Evolutionary conservation across 2,113 vertebrate species (phyloP).

Genomic region (Solenodon paradoxus): DNA sequence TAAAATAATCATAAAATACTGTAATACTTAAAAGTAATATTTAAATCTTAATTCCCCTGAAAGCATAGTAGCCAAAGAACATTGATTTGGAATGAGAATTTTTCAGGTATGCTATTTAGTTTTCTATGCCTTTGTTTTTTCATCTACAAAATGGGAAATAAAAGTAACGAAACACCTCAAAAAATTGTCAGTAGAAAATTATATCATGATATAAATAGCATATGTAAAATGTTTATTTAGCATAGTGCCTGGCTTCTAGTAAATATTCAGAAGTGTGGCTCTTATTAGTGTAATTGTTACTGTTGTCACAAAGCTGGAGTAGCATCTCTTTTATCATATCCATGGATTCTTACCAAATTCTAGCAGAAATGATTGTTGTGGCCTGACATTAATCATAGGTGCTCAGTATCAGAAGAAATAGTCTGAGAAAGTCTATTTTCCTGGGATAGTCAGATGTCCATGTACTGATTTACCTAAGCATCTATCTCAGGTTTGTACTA

Average conservation of each 20-base stretch:
- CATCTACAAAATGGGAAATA: background rate
- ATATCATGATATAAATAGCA: no score
- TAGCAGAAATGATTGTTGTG: background rate
- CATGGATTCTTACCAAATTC: background rate
- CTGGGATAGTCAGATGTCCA: background rate
- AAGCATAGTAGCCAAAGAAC: background rate
- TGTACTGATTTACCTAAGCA: background rate
- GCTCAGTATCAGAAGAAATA: background rate
- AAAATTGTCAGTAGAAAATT: background rate
- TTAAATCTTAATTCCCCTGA: background rate
- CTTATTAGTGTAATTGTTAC: background rate
- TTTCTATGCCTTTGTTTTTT: background rate
- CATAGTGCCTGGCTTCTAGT: background rate
- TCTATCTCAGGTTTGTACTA: background rate
- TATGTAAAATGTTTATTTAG: background rate
- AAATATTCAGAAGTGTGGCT: background rate
- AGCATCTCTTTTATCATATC: background rate
- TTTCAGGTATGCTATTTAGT: background rate
- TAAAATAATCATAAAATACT: constrained; percentile 34
- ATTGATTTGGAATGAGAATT: background rate
- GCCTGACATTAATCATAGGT: background rate
- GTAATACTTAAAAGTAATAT: background rate
- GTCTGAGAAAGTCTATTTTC: background rate
- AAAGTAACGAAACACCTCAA: background rate
- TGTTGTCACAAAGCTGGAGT: background rate